A percentile compares a stretch with the other conserved stretches of the same genome.
These are phyloP conservation scores for Martes flavigula DNA, from an alignment of 2,797 vertebrate genomes.

Conservation along the genomic window DNA sequence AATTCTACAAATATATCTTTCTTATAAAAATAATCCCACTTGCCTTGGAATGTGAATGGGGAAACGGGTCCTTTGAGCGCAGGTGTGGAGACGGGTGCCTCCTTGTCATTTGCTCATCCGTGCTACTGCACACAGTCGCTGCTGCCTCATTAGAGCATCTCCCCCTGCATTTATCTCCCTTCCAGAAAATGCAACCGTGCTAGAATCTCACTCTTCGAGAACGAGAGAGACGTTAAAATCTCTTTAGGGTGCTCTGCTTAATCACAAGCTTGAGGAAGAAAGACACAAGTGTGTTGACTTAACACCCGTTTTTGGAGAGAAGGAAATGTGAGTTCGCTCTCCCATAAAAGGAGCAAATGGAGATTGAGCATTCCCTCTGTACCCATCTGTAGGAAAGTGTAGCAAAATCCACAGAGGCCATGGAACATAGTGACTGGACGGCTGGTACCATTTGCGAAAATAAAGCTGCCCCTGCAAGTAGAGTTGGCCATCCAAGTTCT, in stretches of 20 bases:
- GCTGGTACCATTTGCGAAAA: background rate
- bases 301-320: background rate
- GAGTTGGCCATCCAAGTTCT: background rate
- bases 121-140: accelerated
- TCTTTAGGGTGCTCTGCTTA: background rate
- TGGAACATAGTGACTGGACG: background rate
- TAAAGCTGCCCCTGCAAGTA: background rate
- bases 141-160: background rate
- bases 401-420: background rate
- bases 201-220: background rate
- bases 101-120: accelerated
- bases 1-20: slow-evolving; percentile 56
- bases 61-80: background rate
- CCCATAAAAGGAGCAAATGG: background rate
- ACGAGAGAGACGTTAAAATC: background rate
- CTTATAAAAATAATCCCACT: slow-evolving; percentile 42
- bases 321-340: background rate
- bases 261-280: background rate
- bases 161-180: background rate
- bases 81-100: accelerated
- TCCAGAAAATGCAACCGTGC: background rate
- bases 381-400: background rate
- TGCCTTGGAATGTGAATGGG: background rate
- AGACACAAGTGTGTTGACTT: background rate
- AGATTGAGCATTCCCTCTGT: background rate